A percentile compares a stretch with the other conserved stretches of the same genome.
These are phyloP conservation scores for Prunella himalayana DNA, from an alignment of 2,113 vertebrate genomes.

Conservation along the genomic window DNA sequence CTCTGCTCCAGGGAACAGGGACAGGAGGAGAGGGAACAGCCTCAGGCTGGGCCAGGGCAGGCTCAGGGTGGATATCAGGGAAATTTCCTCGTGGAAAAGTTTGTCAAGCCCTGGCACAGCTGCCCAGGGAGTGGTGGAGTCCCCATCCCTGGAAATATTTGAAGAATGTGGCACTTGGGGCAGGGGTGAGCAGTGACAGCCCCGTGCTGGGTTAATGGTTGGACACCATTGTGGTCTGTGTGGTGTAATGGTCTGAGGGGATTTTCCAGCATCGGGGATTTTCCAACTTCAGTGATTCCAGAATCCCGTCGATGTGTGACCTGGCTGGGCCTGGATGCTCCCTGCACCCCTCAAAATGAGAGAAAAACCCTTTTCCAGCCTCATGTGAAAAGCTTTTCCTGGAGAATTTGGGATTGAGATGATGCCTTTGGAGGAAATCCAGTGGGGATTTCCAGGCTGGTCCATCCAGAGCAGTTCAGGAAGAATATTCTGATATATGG, in stretches of 20 bases:
- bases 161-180: neutral
- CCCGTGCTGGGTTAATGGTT: neutral
- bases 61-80: neutral
- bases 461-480: neutral
- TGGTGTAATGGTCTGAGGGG: neutral
- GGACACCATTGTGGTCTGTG: neutral
- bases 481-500: fast-evolving
- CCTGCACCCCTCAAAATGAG: neutral
- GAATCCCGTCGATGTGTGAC: neutral
- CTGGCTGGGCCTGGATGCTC: neutral
- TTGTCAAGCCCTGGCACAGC: neutral
- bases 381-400: no score
- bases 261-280: neutral
- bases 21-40: neutral
- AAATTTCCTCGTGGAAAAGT: neutral
- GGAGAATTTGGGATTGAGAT: fast-evolving
- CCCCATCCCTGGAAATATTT: neutral
- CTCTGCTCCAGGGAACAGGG: neutral
- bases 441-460: neutral
- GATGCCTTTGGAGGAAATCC: neutral
- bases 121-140: neutral
- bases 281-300: neutral
- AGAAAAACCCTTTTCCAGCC: neutral
- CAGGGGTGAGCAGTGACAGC: neutral
- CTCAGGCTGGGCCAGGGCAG: neutral